Evolutionary conservation across 2,888 invertebrate genomes (phyloP).

Genomic region (Tenthredo livida): DNA sequence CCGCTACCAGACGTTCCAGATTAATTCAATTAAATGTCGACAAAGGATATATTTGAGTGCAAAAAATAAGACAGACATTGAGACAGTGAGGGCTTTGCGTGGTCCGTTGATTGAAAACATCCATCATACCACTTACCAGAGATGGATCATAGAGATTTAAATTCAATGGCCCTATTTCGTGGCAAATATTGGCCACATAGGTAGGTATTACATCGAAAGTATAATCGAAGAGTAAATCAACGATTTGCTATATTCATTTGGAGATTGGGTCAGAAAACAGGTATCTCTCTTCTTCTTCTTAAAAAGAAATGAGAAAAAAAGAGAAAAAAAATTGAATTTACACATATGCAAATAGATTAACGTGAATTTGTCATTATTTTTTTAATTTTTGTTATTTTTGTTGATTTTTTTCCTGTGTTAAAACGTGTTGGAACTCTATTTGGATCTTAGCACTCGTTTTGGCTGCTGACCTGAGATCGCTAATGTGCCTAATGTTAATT

Average conservation of each 20-base stretch:
- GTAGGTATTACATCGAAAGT: too few relatives aligned
- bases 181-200: not conserved
- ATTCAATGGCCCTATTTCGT: not conserved
- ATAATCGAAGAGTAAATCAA: slow-evolving; percentile 6
- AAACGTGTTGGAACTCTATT: slow-evolving; percentile 8
- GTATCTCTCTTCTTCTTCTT: too few relatives aligned
- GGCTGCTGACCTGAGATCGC: slow-evolving; percentile 6
- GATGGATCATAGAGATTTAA: too few relatives aligned
- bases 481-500: slow-evolving; percentile 15
- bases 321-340: not conserved
- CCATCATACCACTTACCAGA: slow-evolving; percentile 19
- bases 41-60: slow-evolving; percentile 30
- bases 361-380: not conserved
- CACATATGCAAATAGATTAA: not conserved
- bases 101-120: slow-evolving; percentile 38
- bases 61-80: slow-evolving; percentile 29
- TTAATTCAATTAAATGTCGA: slow-evolving; percentile 38
- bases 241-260: not conserved
- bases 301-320: too few relatives aligned
- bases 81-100: not conserved
- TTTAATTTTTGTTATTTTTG: not conserved
- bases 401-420: not conserved
- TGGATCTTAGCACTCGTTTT: not conserved
- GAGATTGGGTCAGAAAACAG: not conserved
- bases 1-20: slow-evolving; percentile 33